Percentiles rank a stretch among this genome's conserved stretches.
These are phyloP conservation scores for Macaria liturata DNA, from an alignment of 2,888 invertebrate genomes.

Conservation along the genomic window DNA sequence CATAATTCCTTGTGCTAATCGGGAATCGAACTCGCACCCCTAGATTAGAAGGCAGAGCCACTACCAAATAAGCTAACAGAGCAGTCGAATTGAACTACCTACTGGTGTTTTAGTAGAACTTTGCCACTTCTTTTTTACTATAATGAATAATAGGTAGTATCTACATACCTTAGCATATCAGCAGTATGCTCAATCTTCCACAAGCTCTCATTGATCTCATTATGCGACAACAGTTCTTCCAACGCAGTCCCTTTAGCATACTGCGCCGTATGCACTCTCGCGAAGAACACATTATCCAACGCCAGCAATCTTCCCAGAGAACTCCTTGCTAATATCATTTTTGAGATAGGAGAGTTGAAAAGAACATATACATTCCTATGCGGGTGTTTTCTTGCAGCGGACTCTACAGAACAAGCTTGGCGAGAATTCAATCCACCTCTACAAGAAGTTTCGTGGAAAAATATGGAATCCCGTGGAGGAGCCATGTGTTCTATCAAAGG, in stretches of 20 bases:
- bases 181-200: conserved; percentile 33
- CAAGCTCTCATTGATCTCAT: conserved; percentile 15
- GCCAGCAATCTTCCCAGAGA: conserved; percentile 21
- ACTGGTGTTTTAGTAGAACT: too few relatives aligned
- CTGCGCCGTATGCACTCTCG: conserved; percentile 25
- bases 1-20: too few relatives aligned
- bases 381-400: conserved; percentile 38
- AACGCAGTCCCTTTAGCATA: conserved; percentile 25
- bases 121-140: too few relatives aligned
- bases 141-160: too few relatives aligned
- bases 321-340: conserved; percentile 18
- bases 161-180: conserved; percentile 35
- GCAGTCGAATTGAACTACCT: too few relatives aligned
- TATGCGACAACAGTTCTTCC: conserved; percentile 19
- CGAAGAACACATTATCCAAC: conserved; percentile 31
- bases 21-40: too few relatives aligned
- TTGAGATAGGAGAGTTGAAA: conserved; percentile 34
- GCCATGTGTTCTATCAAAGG: conserved; percentile 12
- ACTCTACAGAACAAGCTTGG: conserved; percentile 39
- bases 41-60: too few relatives aligned
- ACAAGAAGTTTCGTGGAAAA: conserved; percentile 86
- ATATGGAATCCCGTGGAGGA: conserved; percentile 65
- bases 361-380: conserved; percentile 70
- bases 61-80: too few relatives aligned
- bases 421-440: conserved; percentile 61